Evolutionary conservation across 2,797 vertebrate species (phyloP).

Genomic region (Yasuhikotakia modesta): DNA sequence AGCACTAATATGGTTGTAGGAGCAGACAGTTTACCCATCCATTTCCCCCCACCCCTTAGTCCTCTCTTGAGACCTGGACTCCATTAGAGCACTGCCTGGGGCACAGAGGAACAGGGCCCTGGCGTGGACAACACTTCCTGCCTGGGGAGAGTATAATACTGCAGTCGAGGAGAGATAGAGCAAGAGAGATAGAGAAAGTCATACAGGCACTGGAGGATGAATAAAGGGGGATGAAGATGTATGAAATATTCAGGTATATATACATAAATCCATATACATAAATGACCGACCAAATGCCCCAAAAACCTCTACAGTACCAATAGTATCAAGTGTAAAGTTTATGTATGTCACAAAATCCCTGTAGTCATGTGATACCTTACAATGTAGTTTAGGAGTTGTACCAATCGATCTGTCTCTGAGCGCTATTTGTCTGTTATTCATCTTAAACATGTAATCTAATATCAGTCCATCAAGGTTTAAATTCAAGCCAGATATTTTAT

Average conservation of each 20-base stretch:
- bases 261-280: background rate
- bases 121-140: constrained; percentile 65
- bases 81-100: constrained; percentile 72
- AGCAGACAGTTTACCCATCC: constrained; percentile 46
- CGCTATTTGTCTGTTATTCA: background rate
- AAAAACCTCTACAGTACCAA: too few species aligned
- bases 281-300: background rate
- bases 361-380: background rate
- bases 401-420: background rate
- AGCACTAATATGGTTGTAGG: constrained; percentile 57
- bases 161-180: constrained; percentile 44
- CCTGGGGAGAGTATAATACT: constrained; percentile 41
- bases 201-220: background rate
- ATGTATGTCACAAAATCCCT: background rate
- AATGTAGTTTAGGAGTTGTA: background rate
- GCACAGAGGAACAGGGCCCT: constrained; percentile 51
- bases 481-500: background rate
- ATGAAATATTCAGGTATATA: constrained; percentile 48
- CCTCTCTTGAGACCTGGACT: constrained; percentile 70
- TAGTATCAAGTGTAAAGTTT: too few species aligned
- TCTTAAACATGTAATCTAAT: background rate
- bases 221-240: constrained; percentile 22
- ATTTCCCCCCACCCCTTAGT: constrained; percentile 45
- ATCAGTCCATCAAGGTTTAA: background rate
- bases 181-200: background rate